These are phyloP conservation scores for Drosophila subsilvestris DNA, from an alignment of 2,888 invertebrate genomes.

Conservation along the genomic window DNA sequence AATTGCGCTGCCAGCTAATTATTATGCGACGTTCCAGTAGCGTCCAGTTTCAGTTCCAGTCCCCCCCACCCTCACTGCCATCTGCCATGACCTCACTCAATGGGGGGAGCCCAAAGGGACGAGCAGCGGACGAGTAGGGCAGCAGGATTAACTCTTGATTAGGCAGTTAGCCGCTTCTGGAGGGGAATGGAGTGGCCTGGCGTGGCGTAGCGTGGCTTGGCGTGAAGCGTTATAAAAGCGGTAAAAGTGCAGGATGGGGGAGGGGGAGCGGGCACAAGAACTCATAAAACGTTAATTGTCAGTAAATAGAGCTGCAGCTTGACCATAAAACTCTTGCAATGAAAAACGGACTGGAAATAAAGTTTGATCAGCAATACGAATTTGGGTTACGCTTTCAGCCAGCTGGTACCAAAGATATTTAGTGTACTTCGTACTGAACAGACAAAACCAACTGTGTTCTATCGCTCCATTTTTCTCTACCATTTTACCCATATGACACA, in stretches of 20 bases:
- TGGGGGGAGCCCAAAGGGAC: neutral
- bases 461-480: too few relatives aligned
- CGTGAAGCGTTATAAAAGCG: slow-evolving; percentile 38
- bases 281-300: slow-evolving; percentile 56
- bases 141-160: slow-evolving; percentile 37
- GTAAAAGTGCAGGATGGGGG: slow-evolving; percentile 1
- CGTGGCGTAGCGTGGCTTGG: too few relatives aligned
- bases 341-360: slow-evolving; percentile 8
- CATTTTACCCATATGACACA: neutral
- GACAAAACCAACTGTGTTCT: too few relatives aligned
- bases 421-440: too few relatives aligned
- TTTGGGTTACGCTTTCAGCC: neutral
- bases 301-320: slow-evolving; percentile 38
- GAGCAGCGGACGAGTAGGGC: neutral
- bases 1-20: slow-evolving; percentile 55
- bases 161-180: slow-evolving; percentile 27
- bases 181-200: neutral
- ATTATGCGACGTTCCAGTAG: slow-evolving; percentile 40
- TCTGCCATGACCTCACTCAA: slow-evolving; percentile 31
- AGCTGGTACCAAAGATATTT: too few relatives aligned
- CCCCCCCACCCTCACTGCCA: neutral
- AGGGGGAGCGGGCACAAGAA: neutral
- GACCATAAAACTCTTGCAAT: slow-evolving; percentile 34
- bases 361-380: neutral
- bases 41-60: slow-evolving; percentile 7